A percentile compares a stretch with the other conserved stretches of the same genome.
Evolutionary conservation across 2,113 vertebrate genomes (phyloP).

Genomic region (Entosphenus tridentatus): DNA sequence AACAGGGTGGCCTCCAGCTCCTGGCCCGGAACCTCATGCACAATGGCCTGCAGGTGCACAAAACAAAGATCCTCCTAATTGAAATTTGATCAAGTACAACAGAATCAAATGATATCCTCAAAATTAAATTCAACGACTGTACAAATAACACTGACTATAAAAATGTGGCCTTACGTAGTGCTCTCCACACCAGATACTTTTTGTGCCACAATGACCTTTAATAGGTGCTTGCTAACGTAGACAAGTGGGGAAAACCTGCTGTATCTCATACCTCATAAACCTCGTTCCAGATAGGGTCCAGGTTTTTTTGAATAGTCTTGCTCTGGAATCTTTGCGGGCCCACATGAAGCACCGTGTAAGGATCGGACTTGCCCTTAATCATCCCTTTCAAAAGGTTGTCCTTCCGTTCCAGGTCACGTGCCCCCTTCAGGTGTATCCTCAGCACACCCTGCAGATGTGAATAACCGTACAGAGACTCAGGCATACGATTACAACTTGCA

Average conservation of each 20-base stretch:
- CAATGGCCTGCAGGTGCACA: slow-evolving; percentile 37
- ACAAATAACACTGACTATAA: not conserved
- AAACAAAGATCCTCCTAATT: not conserved
- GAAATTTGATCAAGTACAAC: no score
- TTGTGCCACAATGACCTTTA: no score
- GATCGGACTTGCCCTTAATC: slow-evolving; percentile 67
- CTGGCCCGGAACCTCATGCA: slow-evolving; percentile 77
- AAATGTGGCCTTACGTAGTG: no score
- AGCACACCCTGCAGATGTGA: slow-evolving; percentile 33
- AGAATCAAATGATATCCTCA: no score
- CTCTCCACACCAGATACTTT: no score
- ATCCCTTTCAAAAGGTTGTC: slow-evolving; percentile 64
- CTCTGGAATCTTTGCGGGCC: slow-evolving; percentile 43
- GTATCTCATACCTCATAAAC: slow-evolving; percentile 41
- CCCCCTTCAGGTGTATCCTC: slow-evolving; percentile 51
- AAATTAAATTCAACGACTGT: slow-evolving; percentile 3
- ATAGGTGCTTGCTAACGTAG: no score
- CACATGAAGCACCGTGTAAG: slow-evolving; percentile 48
- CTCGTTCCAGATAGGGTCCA: slow-evolving; percentile 64
- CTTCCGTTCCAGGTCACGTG: slow-evolving; percentile 53
- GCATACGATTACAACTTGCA: no score
- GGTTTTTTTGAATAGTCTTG: slow-evolving; percentile 52
- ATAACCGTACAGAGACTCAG: not conserved
- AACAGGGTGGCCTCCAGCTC: slow-evolving; percentile 69
- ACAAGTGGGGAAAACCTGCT: not conserved